phyloP scores from a whole-genome alignment of 2,797 vertebrate species.

The Schizopygopsis malacanthus region DNA sequence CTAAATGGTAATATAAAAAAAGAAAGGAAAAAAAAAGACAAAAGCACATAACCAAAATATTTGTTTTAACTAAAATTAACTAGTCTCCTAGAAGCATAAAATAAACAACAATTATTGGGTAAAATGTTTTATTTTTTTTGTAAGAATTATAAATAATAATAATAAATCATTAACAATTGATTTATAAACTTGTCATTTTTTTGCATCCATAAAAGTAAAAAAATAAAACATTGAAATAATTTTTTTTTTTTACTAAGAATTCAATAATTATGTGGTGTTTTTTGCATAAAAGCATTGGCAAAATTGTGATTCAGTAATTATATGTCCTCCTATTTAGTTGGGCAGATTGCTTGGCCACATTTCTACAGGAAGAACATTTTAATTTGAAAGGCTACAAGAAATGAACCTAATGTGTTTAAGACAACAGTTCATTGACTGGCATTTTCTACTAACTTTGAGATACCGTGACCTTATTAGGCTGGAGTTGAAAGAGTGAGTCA shows the following conservation, averaged over 20 bases:
- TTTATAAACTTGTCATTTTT: not conserved
- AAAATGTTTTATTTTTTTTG: too few relatives aligned
- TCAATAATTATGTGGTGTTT: not conserved
- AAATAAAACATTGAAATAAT: not conserved
- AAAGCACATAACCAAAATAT: not conserved
- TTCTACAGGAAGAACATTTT: not conserved
- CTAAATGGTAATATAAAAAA: not conserved
- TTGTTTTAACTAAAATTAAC: not conserved
- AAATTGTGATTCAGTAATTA: not conserved
- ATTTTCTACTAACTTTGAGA: slow-evolving; percentile 3
- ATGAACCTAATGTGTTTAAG: not conserved
- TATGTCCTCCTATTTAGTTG: not conserved
- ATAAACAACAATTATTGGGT: too few relatives aligned
- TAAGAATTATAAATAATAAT: too few relatives aligned
- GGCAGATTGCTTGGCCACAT: not conserved
- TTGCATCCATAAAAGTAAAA: not conserved
- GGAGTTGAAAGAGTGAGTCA: not conserved
- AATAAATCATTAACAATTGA: not conserved
- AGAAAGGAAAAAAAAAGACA: not conserved
- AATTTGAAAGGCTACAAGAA: not conserved
- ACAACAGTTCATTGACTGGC: not conserved
- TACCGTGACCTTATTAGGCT: slow-evolving; percentile 13
- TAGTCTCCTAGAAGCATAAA: not conserved
- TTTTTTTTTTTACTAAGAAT: not conserved
- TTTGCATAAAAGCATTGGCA: not conserved